Evolutionary conservation across 2,113 vertebrate genomes (phyloP).

Genomic region (Plestiodon gilberti): DNA sequence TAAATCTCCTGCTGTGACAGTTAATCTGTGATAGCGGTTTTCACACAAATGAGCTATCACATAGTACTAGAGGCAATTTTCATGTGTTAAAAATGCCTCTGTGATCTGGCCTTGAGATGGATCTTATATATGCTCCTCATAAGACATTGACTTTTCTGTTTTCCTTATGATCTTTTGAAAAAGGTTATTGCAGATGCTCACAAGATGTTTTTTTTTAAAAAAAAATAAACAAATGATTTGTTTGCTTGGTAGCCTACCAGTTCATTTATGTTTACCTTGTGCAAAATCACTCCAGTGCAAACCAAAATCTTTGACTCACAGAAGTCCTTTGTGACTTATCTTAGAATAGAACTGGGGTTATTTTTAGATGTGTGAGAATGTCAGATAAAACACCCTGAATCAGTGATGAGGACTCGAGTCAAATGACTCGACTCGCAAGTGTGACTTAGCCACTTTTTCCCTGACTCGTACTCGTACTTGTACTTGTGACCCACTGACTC

Average conservation of each 20-base stretch:
- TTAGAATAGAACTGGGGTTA: accelerated
- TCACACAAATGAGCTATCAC: constrained; percentile 20
- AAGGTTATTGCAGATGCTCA: neutral
- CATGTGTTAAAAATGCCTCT: constrained; percentile 15
- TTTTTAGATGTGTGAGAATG: neutral
- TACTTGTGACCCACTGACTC: no score
- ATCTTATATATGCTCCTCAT: neutral
- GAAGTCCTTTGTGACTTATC: neutral
- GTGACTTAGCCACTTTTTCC: no score
- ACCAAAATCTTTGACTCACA: neutral
- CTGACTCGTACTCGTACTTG: no score
- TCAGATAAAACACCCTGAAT: no score
- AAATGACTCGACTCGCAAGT: no score
- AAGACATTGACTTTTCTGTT: neutral
- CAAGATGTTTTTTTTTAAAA: accelerated
- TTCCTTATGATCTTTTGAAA: neutral
- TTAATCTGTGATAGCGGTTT: constrained; percentile 27
- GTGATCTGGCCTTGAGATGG: constrained; percentile 1
- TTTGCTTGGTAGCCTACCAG: neutral
- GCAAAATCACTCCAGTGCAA: neutral
- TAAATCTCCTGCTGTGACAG: constrained; percentile 14
- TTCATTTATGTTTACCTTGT: neutral
- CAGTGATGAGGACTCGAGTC: no score
- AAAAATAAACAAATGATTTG: neutral
- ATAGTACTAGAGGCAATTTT: neutral